Conservation (phyloP, 37 sponge, comb jelly and placozoan species). For the Beroe forskalii region DNA sequence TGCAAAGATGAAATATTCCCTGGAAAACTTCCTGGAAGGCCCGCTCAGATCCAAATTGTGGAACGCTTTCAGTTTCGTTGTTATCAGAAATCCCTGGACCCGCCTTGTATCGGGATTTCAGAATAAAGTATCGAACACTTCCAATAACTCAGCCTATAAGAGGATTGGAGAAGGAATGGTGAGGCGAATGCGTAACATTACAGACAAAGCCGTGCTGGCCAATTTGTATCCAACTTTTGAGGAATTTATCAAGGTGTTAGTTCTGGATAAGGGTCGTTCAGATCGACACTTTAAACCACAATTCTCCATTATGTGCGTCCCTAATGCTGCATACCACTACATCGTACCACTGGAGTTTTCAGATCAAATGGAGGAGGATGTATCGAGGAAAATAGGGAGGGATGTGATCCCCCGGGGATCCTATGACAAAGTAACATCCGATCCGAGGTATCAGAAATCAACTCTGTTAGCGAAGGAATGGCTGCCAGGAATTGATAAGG, state of each 20-base stretch:
- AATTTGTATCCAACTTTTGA: constrained; percentile 11
- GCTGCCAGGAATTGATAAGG: not conserved
- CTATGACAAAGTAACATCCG: constrained; percentile 11
- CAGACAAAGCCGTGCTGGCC: not conserved
- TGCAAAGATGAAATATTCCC: too few relatives aligned
- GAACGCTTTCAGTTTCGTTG: too few relatives aligned
- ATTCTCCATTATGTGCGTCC: not conserved
- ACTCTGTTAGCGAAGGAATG: not conserved
- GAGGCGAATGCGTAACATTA: not conserved
- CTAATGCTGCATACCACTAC: not conserved
- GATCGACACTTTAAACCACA: not conserved
- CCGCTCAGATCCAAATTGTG: too few relatives aligned
- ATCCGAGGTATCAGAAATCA: not conserved
- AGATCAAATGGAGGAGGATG: not conserved
- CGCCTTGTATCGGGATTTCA: too few relatives aligned
- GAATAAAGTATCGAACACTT: too few relatives aligned
- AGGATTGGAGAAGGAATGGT: not conserved
- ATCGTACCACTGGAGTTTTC: constrained; percentile 2
- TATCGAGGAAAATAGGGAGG: not conserved
- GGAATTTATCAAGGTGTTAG: not conserved
- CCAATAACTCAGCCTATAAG: too few relatives aligned
- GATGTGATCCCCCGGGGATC: not conserved
- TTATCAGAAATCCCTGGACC: too few relatives aligned
- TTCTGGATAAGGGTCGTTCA: not conserved
- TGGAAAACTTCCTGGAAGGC: too few relatives aligned